Evolutionary conservation across 2,797 vertebrate species (phyloP), one percentile per base, ranked within the genome.

Genomic region (Pseudochirops corinnae): DNA sequence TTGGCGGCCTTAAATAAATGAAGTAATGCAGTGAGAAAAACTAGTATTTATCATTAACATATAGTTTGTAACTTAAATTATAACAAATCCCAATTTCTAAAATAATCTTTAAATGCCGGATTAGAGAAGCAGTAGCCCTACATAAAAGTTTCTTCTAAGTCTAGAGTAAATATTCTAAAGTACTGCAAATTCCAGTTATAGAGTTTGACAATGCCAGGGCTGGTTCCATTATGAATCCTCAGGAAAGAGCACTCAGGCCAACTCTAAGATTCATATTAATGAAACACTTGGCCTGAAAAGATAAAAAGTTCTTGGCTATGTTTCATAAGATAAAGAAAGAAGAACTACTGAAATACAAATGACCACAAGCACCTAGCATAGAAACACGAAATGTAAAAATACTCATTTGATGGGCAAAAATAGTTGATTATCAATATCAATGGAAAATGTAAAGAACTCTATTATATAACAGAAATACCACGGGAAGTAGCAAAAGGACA

Each of bases 31-130:
- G 74, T 52, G 55, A 92, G 82, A 55, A 95, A 28, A 58, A 46
- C 55, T 55, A 57, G 55, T 12, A 13, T 58, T 13, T 16, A 53
- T 21, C 82, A 24, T 29, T 21, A 14, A 50, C 46, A 31, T 55
- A 55, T 0, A 12, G 2, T 46, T 46, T 46, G 90, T 12, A 90
- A 90, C 53, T n/a, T 55, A 55, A 0, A 13, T 11, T 55, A 52
- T 33, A 92, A 12, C 62, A 92, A 96, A 55, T 55, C 56, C 24
- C 5, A 60, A 5, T 90, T 93, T 94, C 56, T 56, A 56, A 93
- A 91, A 94, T 26, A 33, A 94, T 24, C 50, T 92, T 18, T 87
- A 39, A 55, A 39, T 33, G 13, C 26, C 56, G 62, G n/a, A 2
- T 46, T 74, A 93, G 74, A 53, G 31, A 90, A 91, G 9, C 82